phyloP scores from a whole-genome alignment of 92 coral and sea anemone species.

The Porites cylindrica region DNA sequence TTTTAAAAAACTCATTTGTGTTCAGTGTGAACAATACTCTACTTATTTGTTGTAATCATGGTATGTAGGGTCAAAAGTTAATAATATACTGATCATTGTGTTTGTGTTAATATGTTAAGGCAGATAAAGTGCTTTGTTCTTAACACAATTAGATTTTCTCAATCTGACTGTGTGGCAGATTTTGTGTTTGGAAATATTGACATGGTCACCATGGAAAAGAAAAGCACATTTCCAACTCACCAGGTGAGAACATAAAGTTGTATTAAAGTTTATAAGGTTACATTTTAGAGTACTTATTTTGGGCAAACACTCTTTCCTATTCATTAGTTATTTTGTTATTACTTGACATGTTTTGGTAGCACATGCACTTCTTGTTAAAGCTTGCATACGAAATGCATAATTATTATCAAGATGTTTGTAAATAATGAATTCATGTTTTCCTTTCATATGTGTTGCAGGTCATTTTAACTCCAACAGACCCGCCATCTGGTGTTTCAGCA shows the following conservation, averaged over 20 bases:
- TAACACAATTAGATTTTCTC: constrained; percentile 10
- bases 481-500: too few relatives aligned
- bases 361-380: neutral
- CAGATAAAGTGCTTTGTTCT: constrained; percentile 14
- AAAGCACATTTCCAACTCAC: constrained; percentile 5
- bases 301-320: neutral
- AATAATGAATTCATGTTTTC: too few relatives aligned
- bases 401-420: too few relatives aligned
- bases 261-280: neutral
- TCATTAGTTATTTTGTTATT: neutral
- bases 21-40: constrained; percentile 5
- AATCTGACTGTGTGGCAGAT: constrained; percentile 9
- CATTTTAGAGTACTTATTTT: neutral
- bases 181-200: constrained; percentile 11
- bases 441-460: too few relatives aligned
- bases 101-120: constrained; percentile 1
- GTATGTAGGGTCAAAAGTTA: neutral
- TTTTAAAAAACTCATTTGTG: constrained; percentile 1
- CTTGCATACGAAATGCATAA: too few relatives aligned
- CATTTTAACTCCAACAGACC: too few relatives aligned
- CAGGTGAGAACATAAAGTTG: neutral
- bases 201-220: constrained; percentile 16
- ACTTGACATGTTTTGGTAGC: neutral
- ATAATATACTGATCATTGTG: neutral
- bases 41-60: neutral